Evolutionary conservation across 2,113 vertebrate species (phyloP), one percentile per base, ranked within the genome.

Genomic region (Stegastes partitus): DNA sequence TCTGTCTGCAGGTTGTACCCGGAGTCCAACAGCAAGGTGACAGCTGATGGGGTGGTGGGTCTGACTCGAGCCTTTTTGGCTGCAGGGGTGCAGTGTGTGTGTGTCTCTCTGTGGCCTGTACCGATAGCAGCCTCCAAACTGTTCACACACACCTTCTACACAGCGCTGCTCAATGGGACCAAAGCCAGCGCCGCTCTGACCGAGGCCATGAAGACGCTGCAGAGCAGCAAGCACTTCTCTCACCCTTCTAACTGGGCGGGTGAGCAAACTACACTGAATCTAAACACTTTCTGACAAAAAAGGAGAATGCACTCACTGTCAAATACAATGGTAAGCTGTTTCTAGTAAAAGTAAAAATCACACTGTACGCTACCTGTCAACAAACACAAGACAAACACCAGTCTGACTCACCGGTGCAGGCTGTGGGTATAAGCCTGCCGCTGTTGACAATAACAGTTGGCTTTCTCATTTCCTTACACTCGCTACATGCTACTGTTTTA

Each of bases 191-290:
- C 94, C 0, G 97, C 98, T 3, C 95, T 99, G 0, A 96, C 94
- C 0, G 98, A 98, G 74, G 97, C 97, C 12, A 99, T 99, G 97
- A 99, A 96, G 89, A 93, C 74, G 0, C 95, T 99, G 14, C 97
- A 98, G 93, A 95, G 95, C 94, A 98, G 95, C 95, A 95, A 95
- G 87, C 94, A 96, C 93, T 97, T 97, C 93, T 95, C 96, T 0
- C 97, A 98, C 85, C 97, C 97, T 0, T 97, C 96, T 93, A 97
- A 98, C 95, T 98, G 97, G 97, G 97, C 97, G 86, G 97, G 97
- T 98, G 70, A 94, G 93, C 47, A 39, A 16, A 64, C 57, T 19
- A 12, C n/a, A 2, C 3, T 22, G 10, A 22, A 50, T 14, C 14
- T 3, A 58, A 31, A 25, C 25, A 77, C 74, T 55, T 14, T 42